A percentile compares a stretch with the other conserved stretches of the same genome.
Evolutionary conservation across 1,140 invertebrate species (phyloP).

Genomic region (Cydia strobilella): DNA sequence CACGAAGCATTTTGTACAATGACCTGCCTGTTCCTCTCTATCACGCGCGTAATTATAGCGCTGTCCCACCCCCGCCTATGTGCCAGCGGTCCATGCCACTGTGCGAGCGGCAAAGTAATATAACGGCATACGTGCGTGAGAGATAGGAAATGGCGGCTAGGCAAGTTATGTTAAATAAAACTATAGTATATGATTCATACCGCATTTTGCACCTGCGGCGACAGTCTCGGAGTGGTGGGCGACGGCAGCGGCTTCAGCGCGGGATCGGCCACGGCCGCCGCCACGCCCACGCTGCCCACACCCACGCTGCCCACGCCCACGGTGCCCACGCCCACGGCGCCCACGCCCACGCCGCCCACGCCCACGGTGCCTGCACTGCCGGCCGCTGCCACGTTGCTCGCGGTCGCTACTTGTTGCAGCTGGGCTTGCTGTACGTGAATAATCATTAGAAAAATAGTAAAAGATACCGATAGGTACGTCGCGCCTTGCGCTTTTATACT

Average conservation of each 20-base stretch:
- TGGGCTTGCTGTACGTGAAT: conserved; percentile 58
- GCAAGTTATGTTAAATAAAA: neutral
- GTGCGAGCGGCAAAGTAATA: too few relatives aligned
- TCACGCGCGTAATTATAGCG: too few relatives aligned
- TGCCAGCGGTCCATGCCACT: too few relatives aligned
- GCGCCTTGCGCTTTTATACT: too few relatives aligned
- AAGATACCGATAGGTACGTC: too few relatives aligned
- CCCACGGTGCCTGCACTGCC: conserved; percentile 41
- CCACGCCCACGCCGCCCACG: conserved; percentile 43
- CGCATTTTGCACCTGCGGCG: conserved; percentile 53
- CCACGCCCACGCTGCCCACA: conserved; percentile 9
- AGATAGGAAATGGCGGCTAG: too few relatives aligned
- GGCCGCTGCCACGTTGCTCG: conserved; percentile 49
- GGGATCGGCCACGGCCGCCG: conserved; percentile 42
- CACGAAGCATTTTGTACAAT: too few relatives aligned
- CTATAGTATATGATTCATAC: conserved; percentile 11
- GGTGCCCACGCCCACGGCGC: conserved; percentile 42
- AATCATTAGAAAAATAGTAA: too few relatives aligned
- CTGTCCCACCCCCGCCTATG: too few relatives aligned
- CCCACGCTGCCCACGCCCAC: conserved; percentile 39
- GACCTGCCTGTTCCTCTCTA: too few relatives aligned
- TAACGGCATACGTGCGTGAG: too few relatives aligned
- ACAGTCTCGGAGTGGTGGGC: conserved; percentile 61
- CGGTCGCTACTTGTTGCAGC: conserved; percentile 65
- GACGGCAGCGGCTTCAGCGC: conserved; percentile 64